Base-by-base conservation (phyloP, 2,113 vertebrate species). In the Rhynchomys soricoides region DNA sequence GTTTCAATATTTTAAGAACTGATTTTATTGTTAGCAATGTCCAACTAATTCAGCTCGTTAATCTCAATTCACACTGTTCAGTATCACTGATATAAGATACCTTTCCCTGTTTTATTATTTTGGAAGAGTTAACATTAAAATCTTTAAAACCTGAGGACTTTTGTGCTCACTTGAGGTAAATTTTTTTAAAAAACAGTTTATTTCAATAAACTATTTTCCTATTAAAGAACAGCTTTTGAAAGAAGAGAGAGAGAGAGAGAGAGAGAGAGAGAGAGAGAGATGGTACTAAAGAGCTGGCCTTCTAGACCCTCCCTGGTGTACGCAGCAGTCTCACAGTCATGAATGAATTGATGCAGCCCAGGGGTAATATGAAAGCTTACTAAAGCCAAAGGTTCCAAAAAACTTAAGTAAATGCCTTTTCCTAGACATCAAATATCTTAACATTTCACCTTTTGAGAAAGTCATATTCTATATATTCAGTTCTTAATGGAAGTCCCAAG, bases 1-100 rank as follows among this genome's bases (percentile, higher is more conserved):
- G 86, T 86, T 95, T 98, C 90, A 40, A 95, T 95, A 96, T 82
- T 96, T 93, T 64, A 55, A 96, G 89, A 55, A 95, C n/a, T 95
- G 86, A 97, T 50, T 95, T 97, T 89, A 97, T 82, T 94, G 48
- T 79, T 97, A 86, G 31, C 6, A 88, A 90, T 89, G 16, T 64
- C 93, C 79, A 31, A 95, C n/a, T 55, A 93, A 90, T 26, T 90
- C 12, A 40, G 68, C 10, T 93, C 97, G 95, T 88, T 66, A 91
- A 91, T 91, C 77, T 95, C 89, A 92, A 68, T 85, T 88, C n/a
- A 52, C 12, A 90, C 71, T 66, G 85, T 50, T 85, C 26, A 66
- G 7, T 71, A 91, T 78, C 37, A 78, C 24, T 94, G 74, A 73
- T 62, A 86, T 59, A 45, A 86, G 21, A 89, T 92, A 21, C 21